A percentile compares a stretch with the other conserved stretches of the same genome.
Conservation (phyloP, 2,113 vertebrate genomes). For the Oryzias javanicus region DNA sequence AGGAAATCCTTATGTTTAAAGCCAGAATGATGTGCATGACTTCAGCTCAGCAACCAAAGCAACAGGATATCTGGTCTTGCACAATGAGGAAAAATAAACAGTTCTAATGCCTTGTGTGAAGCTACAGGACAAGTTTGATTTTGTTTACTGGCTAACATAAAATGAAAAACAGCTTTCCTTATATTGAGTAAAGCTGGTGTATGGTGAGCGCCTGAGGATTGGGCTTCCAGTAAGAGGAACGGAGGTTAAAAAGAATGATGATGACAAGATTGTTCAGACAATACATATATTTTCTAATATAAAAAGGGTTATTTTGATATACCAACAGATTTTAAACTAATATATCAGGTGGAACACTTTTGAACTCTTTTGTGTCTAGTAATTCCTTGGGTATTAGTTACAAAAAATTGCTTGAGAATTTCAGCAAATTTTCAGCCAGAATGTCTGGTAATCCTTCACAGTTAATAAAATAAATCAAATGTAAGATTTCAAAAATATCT, state of each 20-base stretch:
- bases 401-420: too few relatives aligned
- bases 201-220: slow-evolving; percentile 34
- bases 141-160: slow-evolving; percentile 52
- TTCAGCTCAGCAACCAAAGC: slow-evolving; percentile 42
- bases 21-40: background rate
- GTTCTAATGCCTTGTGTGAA: slow-evolving; percentile 49
- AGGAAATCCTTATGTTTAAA: slow-evolving; percentile 11
- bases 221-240: slow-evolving; percentile 46
- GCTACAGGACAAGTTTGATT: slow-evolving; percentile 67
- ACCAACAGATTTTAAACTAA: too few relatives aligned
- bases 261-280: slow-evolving; percentile 16
- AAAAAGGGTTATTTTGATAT: too few relatives aligned
- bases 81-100: slow-evolving; percentile 45
- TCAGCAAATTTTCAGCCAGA: too few relatives aligned
- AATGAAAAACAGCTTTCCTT: slow-evolving; percentile 56
- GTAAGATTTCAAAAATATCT: too few relatives aligned
- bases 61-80: too few relatives aligned
- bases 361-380: too few relatives aligned
- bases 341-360: too few relatives aligned
- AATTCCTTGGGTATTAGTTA: too few relatives aligned
- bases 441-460: too few relatives aligned
- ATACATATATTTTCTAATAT: too few relatives aligned
- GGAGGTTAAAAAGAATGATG: slow-evolving; percentile 27
- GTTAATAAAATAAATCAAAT: too few relatives aligned
- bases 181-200: slow-evolving; percentile 14